These are phyloP conservation scores for Amazona vittata DNA, from an alignment of 2,113 vertebrate genomes.

Conservation along the genomic window DNA sequence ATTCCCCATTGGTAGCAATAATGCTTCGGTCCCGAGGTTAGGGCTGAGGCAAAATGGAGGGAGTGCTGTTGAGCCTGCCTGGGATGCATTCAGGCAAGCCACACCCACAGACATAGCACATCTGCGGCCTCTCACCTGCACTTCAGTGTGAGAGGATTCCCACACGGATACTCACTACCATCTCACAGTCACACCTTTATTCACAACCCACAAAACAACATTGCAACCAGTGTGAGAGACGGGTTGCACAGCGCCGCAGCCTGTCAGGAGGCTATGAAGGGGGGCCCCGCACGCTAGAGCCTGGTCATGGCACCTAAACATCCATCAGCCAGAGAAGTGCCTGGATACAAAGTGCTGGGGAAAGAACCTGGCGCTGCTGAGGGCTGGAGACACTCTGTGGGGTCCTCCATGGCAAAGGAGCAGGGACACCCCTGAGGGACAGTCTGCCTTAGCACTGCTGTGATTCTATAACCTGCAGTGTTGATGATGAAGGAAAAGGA, in stretches of 20 bases:
- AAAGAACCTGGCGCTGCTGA: background rate
- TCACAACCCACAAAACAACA: rapidly evolving
- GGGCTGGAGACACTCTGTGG: too few species aligned
- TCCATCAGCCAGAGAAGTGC: rapidly evolving
- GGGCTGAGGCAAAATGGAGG: background rate
- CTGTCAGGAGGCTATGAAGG: background rate
- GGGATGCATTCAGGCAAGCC: background rate
- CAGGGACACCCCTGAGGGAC: background rate
- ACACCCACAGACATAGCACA: rapidly evolving
- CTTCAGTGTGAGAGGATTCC: background rate
- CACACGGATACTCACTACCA: rapidly evolving
- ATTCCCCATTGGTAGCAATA: rapidly evolving
- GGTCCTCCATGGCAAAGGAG: too few species aligned
- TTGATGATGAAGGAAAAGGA: background rate
- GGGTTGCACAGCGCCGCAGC: rapidly evolving
- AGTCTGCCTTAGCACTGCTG: background rate
- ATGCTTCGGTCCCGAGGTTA: background rate
- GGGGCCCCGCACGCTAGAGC: rapidly evolving
- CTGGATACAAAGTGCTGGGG: background rate
- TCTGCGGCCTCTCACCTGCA: background rate
- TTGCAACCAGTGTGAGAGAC: rapidly evolving
- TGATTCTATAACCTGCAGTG: rapidly evolving
- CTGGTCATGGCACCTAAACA: rapidly evolving
- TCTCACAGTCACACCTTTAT: background rate
- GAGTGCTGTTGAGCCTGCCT: rapidly evolving